phyloP scores from a whole-genome alignment of 2,113 vertebrate species.

The Megaceryle maxima region DNA sequence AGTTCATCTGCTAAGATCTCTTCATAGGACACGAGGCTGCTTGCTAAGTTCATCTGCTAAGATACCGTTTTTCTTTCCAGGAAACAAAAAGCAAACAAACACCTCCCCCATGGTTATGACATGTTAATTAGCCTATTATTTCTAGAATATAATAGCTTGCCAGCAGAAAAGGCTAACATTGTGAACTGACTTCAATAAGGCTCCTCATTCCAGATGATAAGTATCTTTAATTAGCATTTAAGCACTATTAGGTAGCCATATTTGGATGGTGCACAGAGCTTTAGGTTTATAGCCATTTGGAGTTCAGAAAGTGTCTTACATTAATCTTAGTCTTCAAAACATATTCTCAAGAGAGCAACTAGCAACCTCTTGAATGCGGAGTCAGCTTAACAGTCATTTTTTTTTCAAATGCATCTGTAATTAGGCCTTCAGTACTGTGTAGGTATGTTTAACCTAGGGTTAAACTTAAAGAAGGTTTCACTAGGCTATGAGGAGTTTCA shows the following conservation, averaged over 20 bases:
- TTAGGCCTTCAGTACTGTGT: not conserved
- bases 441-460: not conserved
- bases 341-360: not conserved
- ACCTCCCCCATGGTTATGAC: not conserved
- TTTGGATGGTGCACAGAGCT: not conserved
- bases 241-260: not conserved
- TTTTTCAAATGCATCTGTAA: not conserved
- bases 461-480: not conserved
- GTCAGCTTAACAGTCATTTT: not conserved
- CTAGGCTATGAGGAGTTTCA: not conserved
- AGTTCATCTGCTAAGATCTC: not conserved
- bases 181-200: not conserved
- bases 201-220: not conserved
- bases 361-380: not conserved
- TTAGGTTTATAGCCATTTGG: not conserved
- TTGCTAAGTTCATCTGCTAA: not conserved
- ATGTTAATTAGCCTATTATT: constrained; percentile 2
- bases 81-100: not conserved
- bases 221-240: constrained; percentile 7
- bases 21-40: not conserved
- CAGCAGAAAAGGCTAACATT: not conserved
- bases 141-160: not conserved
- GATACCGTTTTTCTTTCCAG: not conserved
- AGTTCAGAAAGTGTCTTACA: not conserved
- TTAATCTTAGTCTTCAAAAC: not conserved